These are phyloP conservation scores for Eurytoma californica DNA, from an alignment of 2,888 invertebrate genomes.

Conservation along the genomic window DNA sequence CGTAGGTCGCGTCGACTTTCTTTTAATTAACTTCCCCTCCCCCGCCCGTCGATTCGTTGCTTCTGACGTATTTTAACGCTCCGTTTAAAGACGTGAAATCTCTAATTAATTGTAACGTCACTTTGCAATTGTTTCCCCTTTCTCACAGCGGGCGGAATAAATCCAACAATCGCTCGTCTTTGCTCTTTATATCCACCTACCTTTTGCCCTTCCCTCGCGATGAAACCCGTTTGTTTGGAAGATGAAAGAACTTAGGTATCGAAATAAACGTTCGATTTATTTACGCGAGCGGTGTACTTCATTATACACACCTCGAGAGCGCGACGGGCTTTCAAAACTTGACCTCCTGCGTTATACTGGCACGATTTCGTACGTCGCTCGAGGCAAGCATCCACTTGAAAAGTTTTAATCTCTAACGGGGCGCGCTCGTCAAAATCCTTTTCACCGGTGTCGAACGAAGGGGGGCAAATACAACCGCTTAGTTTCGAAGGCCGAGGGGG, in stretches of 20 bases:
- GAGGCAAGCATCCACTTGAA: constrained; percentile 48
- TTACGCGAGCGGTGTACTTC: background rate
- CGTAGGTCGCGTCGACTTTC: constrained; percentile 1
- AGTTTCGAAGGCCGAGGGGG: background rate
- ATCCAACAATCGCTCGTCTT: background rate
- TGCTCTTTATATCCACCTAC: background rate
- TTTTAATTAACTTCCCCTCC: background rate
- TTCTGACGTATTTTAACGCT: no score
- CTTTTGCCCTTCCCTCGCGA: no score
- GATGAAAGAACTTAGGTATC: no score
- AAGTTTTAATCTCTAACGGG: constrained; percentile 65
- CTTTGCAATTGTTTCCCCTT: no score
- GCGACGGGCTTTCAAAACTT: background rate
- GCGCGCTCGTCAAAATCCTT: constrained; percentile 53
- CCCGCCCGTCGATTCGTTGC: no score
- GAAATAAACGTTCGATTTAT: no score
- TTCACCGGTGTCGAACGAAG: background rate
- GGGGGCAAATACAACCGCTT: no score
- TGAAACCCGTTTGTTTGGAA: no score
- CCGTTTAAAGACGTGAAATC: no score
- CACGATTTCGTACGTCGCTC: constrained; percentile 26
- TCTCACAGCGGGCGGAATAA: no score
- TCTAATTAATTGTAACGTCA: no score
- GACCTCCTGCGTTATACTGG: background rate
- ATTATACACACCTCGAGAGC: background rate